A percentile compares a stretch with the other conserved stretches of the same genome.
Conservation (phyloP, 2,888 invertebrate genomes). For the Chymomyza amoena region DNA sequence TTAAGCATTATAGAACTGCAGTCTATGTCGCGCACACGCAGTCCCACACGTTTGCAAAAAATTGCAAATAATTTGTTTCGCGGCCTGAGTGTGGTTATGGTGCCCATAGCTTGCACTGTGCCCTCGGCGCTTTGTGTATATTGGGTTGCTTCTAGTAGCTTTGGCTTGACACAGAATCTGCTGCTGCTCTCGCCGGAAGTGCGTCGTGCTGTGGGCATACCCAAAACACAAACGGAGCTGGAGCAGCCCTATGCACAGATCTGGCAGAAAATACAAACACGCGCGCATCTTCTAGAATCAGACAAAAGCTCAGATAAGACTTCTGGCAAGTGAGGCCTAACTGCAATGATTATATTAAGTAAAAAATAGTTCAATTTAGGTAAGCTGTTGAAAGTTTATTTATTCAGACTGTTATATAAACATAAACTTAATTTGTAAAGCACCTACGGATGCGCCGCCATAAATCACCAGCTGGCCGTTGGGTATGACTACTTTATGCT, state of each 20-base stretch:
- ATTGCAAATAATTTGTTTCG: constrained; percentile 85
- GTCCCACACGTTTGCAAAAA: constrained; percentile 83
- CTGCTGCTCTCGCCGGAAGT: constrained; percentile 85
- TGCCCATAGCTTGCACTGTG: constrained; percentile 87
- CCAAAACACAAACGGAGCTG: constrained; percentile 83
- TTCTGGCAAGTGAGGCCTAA: constrained; percentile 31
- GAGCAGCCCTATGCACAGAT: constrained; percentile 83
- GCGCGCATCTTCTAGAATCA: constrained; percentile 43
- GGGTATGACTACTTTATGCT: not conserved
- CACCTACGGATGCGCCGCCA: constrained; percentile 26
- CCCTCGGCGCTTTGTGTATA: constrained; percentile 90
- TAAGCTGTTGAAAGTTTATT: constrained; percentile 21
- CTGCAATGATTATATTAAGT: constrained; percentile 7
- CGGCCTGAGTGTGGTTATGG: constrained; percentile 84
- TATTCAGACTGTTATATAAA: constrained; percentile 9
- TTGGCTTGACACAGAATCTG: constrained; percentile 88
- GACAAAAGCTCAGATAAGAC: constrained; percentile 40
- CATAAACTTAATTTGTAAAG: constrained; percentile 23
- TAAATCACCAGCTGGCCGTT: constrained; percentile 36
- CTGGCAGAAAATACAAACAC: constrained; percentile 68
- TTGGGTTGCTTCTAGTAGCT: constrained; percentile 90
- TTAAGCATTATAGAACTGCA: constrained; percentile 88
- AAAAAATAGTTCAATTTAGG: constrained; percentile 24
- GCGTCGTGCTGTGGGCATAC: constrained; percentile 84
- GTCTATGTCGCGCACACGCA: constrained; percentile 81